phyloP scores from a whole-genome alignment of 2,113 vertebrate genomes.

The Tupaia tana region DNA sequence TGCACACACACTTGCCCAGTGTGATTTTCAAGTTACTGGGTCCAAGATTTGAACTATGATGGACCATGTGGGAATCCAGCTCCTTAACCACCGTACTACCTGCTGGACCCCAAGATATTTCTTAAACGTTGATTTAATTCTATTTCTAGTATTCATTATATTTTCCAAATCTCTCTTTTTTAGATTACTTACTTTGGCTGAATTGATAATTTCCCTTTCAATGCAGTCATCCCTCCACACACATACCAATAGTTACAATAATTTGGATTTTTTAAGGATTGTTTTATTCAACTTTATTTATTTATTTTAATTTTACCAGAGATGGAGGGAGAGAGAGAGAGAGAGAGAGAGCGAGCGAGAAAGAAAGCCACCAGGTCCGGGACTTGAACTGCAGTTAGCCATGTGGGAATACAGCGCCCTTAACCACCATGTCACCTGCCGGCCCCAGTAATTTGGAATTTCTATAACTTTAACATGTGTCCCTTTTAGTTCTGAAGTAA shows the following conservation, averaged over 20 bases:
- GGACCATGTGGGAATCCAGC: not conserved
- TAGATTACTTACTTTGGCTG: not conserved
- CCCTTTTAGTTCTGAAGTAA: not conserved
- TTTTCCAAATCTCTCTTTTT: not conserved
- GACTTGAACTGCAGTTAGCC: no score
- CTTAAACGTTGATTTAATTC: not conserved
- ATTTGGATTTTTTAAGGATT: not conserved
- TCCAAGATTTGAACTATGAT: no score
- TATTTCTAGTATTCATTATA: not conserved
- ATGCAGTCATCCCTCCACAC: not conserved
- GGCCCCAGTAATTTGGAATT: not conserved
- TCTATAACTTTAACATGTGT: not conserved
- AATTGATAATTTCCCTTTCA: not conserved
- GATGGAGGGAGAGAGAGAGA: no score
- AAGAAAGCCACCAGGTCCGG: no score
- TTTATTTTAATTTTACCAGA: no score
- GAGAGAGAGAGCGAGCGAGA: no score
- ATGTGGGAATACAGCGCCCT: no score
- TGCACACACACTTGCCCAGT: no score
- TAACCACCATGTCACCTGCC: not conserved
- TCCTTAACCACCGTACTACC: not conserved
- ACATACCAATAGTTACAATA: not conserved
- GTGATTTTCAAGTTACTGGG: no score
- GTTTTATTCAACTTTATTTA: no score
- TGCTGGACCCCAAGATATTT: not conserved